phyloP scores from a whole-genome alignment of 2,888 invertebrate species.

The Arge pagana region DNA sequence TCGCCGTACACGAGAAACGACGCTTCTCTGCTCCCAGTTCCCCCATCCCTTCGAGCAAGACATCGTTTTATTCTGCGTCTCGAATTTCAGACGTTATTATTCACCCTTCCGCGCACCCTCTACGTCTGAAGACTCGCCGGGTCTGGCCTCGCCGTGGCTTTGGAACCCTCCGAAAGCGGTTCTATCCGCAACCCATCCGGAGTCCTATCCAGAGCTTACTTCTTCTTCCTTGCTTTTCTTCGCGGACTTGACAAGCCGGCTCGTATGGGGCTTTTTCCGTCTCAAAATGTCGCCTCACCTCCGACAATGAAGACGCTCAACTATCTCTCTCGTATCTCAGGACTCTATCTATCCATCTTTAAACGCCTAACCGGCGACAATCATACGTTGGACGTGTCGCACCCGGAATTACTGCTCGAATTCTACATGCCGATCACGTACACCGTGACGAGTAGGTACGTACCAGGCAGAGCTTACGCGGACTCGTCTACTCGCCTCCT shows the following conservation, averaged over 20 bases:
- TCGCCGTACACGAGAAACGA: too few relatives aligned
- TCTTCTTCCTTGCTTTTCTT: slow-evolving; percentile 6
- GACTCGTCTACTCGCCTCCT: too few relatives aligned
- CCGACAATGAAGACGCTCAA: slow-evolving; percentile 2
- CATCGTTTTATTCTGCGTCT: slow-evolving; percentile 55
- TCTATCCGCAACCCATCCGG: slow-evolving; percentile 16
- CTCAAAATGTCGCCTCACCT: slow-evolving; percentile 3
- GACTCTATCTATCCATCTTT: too few relatives aligned
- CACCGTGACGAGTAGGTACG: too few relatives aligned
- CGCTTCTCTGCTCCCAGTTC: slow-evolving; percentile 34
- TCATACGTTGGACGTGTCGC: too few relatives aligned
- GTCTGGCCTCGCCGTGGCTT: not conserved
- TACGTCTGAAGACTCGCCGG: slow-evolving; percentile 36
- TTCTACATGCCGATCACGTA: too few relatives aligned
- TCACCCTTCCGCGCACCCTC: slow-evolving; percentile 50
- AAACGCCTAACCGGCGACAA: too few relatives aligned
- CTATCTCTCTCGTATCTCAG: too few relatives aligned
- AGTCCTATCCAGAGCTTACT: not conserved
- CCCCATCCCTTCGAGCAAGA: slow-evolving; percentile 41
- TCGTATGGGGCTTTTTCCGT: too few relatives aligned
- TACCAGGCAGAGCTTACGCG: too few relatives aligned
- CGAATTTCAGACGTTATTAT: slow-evolving; percentile 57
- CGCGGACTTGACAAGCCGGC: too few relatives aligned
- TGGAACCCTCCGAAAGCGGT: slow-evolving; percentile 15
- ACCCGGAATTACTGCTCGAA: too few relatives aligned